Evolutionary conservation across 2,797 vertebrate species (phyloP).

Genomic region (Sylvia borin): DNA sequence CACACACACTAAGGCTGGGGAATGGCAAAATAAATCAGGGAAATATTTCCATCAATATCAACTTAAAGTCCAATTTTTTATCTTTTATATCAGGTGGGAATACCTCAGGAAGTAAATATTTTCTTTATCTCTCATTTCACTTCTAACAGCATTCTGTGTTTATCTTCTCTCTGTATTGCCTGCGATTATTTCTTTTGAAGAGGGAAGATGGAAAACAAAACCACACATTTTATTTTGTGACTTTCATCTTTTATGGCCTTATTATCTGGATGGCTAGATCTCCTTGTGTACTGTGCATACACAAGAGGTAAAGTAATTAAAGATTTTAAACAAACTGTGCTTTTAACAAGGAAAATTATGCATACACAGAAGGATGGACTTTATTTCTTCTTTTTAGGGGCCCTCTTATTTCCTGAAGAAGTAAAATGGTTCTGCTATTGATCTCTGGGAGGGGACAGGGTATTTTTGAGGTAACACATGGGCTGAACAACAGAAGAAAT

Average conservation of each 20-base stretch:
- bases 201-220: background rate
- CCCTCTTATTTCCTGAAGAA: background rate
- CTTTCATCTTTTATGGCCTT: constrained; percentile 24
- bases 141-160: background rate
- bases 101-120: background rate
- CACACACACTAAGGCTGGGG: background rate
- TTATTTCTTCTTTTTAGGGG: background rate
- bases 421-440: background rate
- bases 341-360: background rate
- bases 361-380: background rate
- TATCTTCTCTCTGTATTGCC: background rate
- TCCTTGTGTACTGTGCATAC: background rate
- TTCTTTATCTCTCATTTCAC: background rate
- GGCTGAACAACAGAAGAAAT: background rate
- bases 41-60: background rate
- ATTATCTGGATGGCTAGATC: constrained; percentile 13
- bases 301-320: constrained; percentile 14
- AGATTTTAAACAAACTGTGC: background rate
- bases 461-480: background rate
- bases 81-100: background rate
- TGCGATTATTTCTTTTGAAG: background rate
- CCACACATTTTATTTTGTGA: background rate
- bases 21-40: background rate
- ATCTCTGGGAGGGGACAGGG: background rate
- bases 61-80: background rate